These are phyloP conservation scores for Macaca nemestrina DNA, from an alignment of 2,113 vertebrate species.

Conservation along the genomic window DNA sequence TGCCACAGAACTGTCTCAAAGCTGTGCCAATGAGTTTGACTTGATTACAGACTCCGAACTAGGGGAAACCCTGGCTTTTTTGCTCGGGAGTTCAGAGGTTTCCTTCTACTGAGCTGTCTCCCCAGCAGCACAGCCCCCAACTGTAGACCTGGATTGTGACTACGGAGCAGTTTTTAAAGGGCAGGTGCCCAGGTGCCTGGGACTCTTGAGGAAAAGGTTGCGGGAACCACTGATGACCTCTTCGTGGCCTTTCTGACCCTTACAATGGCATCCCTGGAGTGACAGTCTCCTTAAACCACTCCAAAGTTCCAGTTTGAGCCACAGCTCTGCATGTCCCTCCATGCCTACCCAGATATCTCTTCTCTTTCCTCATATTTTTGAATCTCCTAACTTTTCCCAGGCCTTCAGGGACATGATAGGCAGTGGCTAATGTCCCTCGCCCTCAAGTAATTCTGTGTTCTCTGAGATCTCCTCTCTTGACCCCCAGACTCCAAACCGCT, in stretches of 20 bases:
- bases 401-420: neutral
- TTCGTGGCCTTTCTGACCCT: neutral
- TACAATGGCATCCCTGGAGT: neutral
- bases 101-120: neutral
- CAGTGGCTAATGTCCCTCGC: neutral
- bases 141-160: neutral
- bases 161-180: neutral
- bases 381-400: slow-evolving; percentile 53
- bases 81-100: slow-evolving; percentile 20
- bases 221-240: neutral
- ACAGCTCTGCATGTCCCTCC: neutral
- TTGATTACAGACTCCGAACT: slow-evolving; percentile 18
- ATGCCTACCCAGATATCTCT: neutral
- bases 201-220: neutral
- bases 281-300: neutral
- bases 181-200: neutral
- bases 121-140: neutral
- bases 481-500: neutral
- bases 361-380: neutral
- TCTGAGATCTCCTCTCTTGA: neutral
- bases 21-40: slow-evolving; percentile 27
- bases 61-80: neutral
- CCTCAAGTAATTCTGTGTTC: neutral
- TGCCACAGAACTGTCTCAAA: neutral
- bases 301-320: slow-evolving; percentile 4